Conservation (phyloP, 2,113 vertebrate genomes). For the Engraulis encrasicolus region DNA sequence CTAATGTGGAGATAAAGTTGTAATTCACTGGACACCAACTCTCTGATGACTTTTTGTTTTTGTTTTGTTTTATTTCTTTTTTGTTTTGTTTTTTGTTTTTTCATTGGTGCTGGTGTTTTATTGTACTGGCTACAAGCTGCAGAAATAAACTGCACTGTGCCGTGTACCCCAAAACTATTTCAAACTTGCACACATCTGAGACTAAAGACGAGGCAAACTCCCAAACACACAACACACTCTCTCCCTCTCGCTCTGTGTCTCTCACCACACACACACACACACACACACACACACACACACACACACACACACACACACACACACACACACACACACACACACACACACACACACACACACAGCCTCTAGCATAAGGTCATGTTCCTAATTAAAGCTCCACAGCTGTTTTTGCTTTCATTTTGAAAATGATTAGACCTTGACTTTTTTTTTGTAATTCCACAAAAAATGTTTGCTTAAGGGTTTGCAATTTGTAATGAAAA, state of each 20-base stretch:
- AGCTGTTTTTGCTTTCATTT: conserved; percentile 83
- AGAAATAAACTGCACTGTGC: conserved; percentile 11
- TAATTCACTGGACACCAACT: neutral
- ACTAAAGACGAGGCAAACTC: conserved; percentile 48
- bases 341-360: conserved; percentile 51
- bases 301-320: conserved; percentile 55
- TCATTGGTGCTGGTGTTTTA: conserved; percentile 12
- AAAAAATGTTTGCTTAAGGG: conserved; percentile 78
- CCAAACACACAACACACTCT: conserved; percentile 47
- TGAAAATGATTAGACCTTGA: conserved; percentile 81
- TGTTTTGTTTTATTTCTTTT: neutral
- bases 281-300: conserved; percentile 49
- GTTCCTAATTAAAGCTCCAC: conserved; percentile 77
- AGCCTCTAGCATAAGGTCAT: conserved; percentile 72
- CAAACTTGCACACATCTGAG: conserved; percentile 52
- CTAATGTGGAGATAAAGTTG: neutral
- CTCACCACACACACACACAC: conserved; percentile 47
- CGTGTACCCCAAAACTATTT: conserved; percentile 20
- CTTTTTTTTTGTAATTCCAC: conserved; percentile 63
- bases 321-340: conserved; percentile 48
- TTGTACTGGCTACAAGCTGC: neutral
- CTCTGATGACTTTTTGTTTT: neutral
- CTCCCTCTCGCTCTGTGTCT: conserved; percentile 33
- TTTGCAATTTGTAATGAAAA: conserved; percentile 78
- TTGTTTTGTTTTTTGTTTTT: neutral